Base-by-base conservation (phyloP, 2,113 vertebrate species). In the Brevimyrus niger region DNA sequence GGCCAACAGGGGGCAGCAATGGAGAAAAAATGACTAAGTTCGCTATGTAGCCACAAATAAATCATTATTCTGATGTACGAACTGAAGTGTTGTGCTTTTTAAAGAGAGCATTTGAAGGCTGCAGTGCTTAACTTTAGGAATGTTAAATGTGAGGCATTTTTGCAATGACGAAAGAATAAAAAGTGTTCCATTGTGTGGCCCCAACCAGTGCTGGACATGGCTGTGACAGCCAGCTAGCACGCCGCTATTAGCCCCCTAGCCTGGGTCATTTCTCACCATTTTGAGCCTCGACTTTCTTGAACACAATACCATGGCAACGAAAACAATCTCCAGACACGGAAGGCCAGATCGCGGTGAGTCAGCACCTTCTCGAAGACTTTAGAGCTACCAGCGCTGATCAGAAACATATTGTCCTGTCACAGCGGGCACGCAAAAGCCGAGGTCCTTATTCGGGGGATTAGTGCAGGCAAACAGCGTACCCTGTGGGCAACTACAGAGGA, bases 1-100 rank as follows among this genome's bases (percentile, higher is more conserved):
- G 69, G 93, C 93, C 95, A 95, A 94, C 92, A 96, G 95, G 92
- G 94, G 95, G 95, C 93, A 93, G 93, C 91, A 94, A 92, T 89
- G 92, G 92, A 89, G 91, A 92, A 84, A 90, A 73, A 76, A 90
- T 90, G 90, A 65, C 19, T 80, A 69, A 91, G 4, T 51, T 27
- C 61, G 23, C 80, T n/a, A 31, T 85, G 23, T 55, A 46, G 35
- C 27, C 48, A 87, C 35, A 58, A 87, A 86, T 86, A 51, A 38
- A 87, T 87, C 31, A 87, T 87, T 53, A 89, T 51, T 82, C 73
- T 44, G 47, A 82, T 50, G n/a, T 44, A 13, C 27, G n/a, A 55
- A 61, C 58, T 44, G 13, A 7, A 88, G 55, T 46, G 50, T 44
- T 9, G 55, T 46, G 19, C 35, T 65, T 55, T 47, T 31, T 46